phyloP scores from a whole-genome alignment of 1,140 invertebrate species.

The roundworm (Caenorhabditis elegans) region DNA sequence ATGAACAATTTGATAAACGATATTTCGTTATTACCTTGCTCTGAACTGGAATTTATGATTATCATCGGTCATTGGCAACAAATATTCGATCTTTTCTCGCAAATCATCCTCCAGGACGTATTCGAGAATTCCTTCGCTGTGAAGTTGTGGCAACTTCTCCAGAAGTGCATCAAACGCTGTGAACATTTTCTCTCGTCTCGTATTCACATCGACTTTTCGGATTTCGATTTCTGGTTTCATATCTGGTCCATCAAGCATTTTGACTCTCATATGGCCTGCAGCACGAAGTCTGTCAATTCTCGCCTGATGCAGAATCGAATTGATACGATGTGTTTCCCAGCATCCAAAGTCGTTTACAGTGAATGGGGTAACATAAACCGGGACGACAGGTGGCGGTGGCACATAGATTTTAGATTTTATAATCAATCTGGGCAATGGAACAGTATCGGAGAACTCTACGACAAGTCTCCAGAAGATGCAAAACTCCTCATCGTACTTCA shows the following conservation, averaged over 20 bases:
- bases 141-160: not conserved
- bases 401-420: not conserved
- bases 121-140: not conserved
- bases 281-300: not conserved
- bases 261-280: not conserved
- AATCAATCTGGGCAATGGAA: not conserved
- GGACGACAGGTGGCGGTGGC: no score
- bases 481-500: not conserved
- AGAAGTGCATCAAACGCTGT: not conserved
- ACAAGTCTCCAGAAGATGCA: conserved; percentile 2
- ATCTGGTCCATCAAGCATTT: not conserved
- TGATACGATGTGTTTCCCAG: not conserved
- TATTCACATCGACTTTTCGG: not conserved
- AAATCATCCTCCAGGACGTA: not conserved
- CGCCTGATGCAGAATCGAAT: not conserved
- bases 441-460: not conserved
- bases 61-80: not conserved
- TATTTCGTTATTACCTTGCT: not conserved
- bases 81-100: not conserved
- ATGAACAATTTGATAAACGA: no score
- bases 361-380: no score
- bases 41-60: not conserved
- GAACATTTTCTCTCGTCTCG: not conserved
- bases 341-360: not conserved
- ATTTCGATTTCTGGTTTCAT: not conserved